Evolutionary conservation across 2,113 vertebrate species (phyloP), one percentile per base, ranked within the genome.

Genomic region (Corythaeola cristata): DNA sequence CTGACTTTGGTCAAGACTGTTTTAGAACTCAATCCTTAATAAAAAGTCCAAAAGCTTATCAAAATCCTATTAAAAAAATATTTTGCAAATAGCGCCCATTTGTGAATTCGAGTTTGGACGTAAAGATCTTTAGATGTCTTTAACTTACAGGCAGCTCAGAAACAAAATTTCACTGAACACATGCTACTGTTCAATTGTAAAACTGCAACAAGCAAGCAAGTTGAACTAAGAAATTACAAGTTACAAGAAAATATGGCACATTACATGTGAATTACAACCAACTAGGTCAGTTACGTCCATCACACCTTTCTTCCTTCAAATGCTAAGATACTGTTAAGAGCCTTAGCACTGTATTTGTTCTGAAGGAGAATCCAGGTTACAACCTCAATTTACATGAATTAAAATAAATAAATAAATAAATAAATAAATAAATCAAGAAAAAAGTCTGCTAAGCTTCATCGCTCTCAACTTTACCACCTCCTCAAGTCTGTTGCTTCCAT

Each of bases 211-310:
- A 69, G 23, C 11, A 30, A 45, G 9, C 3, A 41, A 33, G 5
- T 3, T 59, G 15, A 81, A 72, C 17, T 37, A 67, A 49, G 23
- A 68, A 68, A 72, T 39, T 12, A 47, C 2, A 77, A 58, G 20
- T 73, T 27, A 73, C 7, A 90, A 32, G 27, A 66, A 78, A 76
- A 74, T 7, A 33, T 0, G 27, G 53, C 33, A 53, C 3, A 8
- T 68, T 37, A 79, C 17, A 49, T 1, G 1, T 1, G 0, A 71
- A 28, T 63, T 91, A 66, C 13, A 82, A 72, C 27, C 37, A 63
- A 11, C 4, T 0, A 3, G 8, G 4, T 27, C 9, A 62, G n/a
- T 72, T 74, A 50, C 2, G 52, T 49, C 6, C 23, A 53, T 5
- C 7, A 11, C 6, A 8, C 18, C 39, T 47, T 64, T 79, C 33